phyloP scores from a whole-genome alignment of 2,888 invertebrate genomes.

The Alloplasta piceator region DNA sequence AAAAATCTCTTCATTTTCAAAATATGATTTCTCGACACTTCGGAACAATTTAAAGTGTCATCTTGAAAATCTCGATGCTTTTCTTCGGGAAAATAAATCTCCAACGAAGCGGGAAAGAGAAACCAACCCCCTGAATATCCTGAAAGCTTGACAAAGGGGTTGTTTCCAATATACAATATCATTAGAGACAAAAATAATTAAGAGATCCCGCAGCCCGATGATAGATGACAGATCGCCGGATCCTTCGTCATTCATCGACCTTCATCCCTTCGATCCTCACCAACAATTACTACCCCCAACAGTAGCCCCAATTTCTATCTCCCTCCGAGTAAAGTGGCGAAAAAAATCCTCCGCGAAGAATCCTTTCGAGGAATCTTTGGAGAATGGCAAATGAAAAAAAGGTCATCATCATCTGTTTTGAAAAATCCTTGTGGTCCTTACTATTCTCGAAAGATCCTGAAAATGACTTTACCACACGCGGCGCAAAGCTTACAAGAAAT shows the following conservation, averaged over 20 bases:
- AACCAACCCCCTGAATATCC: background rate
- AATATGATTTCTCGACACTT: too few species aligned
- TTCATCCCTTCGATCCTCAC: constrained; percentile 5
- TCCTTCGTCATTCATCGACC: constrained; percentile 51
- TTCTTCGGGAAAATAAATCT: too few species aligned
- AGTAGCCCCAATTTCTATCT: background rate
- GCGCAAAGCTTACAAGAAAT: constrained; percentile 54
- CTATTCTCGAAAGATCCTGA: constrained; percentile 42
- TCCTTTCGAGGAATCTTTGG: constrained; percentile 11
- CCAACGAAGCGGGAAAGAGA: too few species aligned
- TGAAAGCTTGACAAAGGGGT: constrained; percentile 11
- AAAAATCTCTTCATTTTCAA: too few species aligned
- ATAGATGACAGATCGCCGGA: constrained; percentile 36
- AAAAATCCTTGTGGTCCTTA: background rate
- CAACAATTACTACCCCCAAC: too few species aligned
- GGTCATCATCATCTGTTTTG: constrained; percentile 45
- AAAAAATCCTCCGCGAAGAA: constrained; percentile 1
- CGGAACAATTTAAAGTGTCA: too few species aligned
- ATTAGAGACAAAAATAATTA: constrained; percentile 33
- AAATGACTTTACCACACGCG: constrained; percentile 13
- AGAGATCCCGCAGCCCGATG: constrained; percentile 30
- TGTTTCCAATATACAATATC: constrained; percentile 29
- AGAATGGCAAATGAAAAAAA: constrained; percentile 5
- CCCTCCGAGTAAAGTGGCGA: background rate
- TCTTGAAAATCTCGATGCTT: too few species aligned